A percentile compares a stretch with the other conserved stretches of the same genome.
phyloP scores from a whole-genome alignment of 1,140 invertebrate species.

The Cotesia glomerata region DNA sequence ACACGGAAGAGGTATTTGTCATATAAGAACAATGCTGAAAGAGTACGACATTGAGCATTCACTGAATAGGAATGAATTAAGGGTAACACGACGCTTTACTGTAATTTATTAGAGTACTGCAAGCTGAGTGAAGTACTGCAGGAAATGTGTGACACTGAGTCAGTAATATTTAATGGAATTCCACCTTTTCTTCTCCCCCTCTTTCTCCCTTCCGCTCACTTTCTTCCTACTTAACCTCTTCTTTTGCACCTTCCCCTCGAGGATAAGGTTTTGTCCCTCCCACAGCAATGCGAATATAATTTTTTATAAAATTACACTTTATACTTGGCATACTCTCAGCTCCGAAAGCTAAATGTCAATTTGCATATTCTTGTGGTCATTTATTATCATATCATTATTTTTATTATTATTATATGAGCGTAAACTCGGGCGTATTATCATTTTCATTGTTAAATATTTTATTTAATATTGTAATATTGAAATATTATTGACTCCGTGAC shows the following conservation, averaged over 20 bases:
- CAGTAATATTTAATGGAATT: neutral
- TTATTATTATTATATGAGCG: too few relatives aligned
- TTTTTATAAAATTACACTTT: too few relatives aligned
- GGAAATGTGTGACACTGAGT: neutral
- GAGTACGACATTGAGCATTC: neutral
- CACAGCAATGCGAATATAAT: too few relatives aligned
- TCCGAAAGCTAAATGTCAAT: too few relatives aligned
- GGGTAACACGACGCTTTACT: neutral
- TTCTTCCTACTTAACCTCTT: neutral
- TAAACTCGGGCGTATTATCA: too few relatives aligned
- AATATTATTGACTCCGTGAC: too few relatives aligned
- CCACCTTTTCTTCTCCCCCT: neutral
- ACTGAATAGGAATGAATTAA: constrained; percentile 2
- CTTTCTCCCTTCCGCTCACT: neutral
- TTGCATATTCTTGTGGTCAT: too few relatives aligned
- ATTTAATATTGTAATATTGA: too few relatives aligned
- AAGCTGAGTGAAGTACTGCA: neutral
- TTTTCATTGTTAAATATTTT: too few relatives aligned
- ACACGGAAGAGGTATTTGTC: neutral
- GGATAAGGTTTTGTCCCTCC: too few relatives aligned
- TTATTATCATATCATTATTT: too few relatives aligned
- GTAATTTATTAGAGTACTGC: constrained; percentile 4
- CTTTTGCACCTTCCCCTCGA: neutral
- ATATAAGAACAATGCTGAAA: neutral
- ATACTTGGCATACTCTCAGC: too few relatives aligned